Evolutionary conservation across 2,113 vertebrate genomes (phyloP), one percentile per base, ranked within the genome.

Genomic region (Plecotus auritus): DNA sequence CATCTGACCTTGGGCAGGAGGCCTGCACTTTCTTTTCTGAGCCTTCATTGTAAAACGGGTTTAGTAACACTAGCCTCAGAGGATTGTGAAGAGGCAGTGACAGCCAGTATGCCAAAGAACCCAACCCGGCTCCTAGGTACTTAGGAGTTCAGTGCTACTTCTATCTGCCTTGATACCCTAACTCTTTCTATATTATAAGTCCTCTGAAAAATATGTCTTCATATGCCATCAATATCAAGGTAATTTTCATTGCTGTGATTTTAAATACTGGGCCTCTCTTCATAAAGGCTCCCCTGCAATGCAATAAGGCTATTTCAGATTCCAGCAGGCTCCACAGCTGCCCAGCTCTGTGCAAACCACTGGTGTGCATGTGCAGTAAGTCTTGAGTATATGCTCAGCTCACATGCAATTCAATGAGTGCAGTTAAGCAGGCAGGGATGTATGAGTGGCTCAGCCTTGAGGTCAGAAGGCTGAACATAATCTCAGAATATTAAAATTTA

Each of bases 401-500:
- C 18, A 13, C 10, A 49, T 0, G 47, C 47, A 81, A 35, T 14
- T 28, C 80, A 42, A 6, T 56, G 78, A 82, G 20, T 30, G 1
- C 3, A 49, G 72, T 42, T 37, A 90, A 74, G 47, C 35, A 35
- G 30, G 69, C 42, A 72, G 5, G 17, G 12, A 47, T 30, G 32
- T n/a, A 88, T 26, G 9, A 8, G 26, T 47, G 20, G 54, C 40
- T 88, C 49, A 74, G 64, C 22, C 74, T 49, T 40, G 56, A 96
- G 40, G 47, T 74, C 56, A 82, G 72, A 90, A 86, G 42, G 47
- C 23, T 47, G 40, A 94, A 32, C 26, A 64, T 20, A 40, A 94
- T 37, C 84, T 85, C 72, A 82, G 40, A 88, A 88, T 91, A 93
- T 83, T 85, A 93, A 77, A 84, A 82, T 23, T 22, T 59, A 82